These are phyloP conservation scores for Diacarnus erythraeanus DNA, from an alignment of 37 sponge, comb jelly and placozoan genomes.

Conservation along the genomic window DNA sequence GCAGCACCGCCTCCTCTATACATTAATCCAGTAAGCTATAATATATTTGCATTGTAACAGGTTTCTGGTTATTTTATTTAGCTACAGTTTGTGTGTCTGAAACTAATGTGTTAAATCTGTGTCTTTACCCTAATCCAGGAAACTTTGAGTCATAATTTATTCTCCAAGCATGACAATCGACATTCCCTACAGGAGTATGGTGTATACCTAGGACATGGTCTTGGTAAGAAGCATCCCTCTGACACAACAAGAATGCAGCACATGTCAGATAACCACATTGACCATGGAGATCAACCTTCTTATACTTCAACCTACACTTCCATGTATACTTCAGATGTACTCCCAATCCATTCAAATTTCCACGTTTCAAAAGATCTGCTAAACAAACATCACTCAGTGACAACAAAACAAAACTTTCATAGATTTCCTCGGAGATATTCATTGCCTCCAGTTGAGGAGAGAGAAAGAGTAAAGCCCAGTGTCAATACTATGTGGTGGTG, in stretches of 20 bases:
- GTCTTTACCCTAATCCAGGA: conserved; percentile 12
- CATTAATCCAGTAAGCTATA: background rate
- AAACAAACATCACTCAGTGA: conserved; percentile 25
- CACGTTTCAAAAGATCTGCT: conserved; percentile 8
- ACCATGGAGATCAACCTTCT: background rate
- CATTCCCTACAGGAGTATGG: conserved; percentile 59
- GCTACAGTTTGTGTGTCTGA: no score
- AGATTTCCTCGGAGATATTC: conserved; percentile 43
- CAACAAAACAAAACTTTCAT: conserved; percentile 31
- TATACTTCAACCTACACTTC: conserved; percentile 1
- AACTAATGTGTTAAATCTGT: no score
- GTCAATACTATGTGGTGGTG: conserved; percentile 5
- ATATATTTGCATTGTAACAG: no score
- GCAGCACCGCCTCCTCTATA: conserved; percentile 11
- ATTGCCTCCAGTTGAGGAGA: background rate
- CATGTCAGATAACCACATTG: conserved; percentile 39
- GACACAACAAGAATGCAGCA: conserved; percentile 47
- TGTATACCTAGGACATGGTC: conserved; percentile 63
- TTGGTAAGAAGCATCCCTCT: conserved; percentile 47
- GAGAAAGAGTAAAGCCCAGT: background rate
- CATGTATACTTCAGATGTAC: background rate
- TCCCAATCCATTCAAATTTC: conserved; percentile 13
- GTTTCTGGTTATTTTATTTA: no score
- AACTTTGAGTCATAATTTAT: conserved; percentile 32
- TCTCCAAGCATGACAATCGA: conserved; percentile 81